Conservation (phyloP, 2,797 vertebrate genomes). For the Phoxinus dragarum region DNA sequence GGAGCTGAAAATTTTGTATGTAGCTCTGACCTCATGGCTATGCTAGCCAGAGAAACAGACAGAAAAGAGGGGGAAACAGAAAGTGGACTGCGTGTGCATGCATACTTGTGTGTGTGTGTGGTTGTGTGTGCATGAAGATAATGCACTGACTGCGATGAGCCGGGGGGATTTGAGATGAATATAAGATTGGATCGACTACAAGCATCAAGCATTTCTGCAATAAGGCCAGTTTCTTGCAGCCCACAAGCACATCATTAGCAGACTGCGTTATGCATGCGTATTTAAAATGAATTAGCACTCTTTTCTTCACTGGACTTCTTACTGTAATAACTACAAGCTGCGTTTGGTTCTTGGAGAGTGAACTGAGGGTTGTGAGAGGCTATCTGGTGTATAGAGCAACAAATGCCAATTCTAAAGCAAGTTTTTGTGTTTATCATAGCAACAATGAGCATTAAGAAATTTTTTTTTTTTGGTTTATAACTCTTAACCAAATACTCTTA, state of each 20-base stretch:
- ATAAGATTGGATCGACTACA: constrained; percentile 60
- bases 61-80: constrained; percentile 58
- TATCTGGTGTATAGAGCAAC: not conserved
- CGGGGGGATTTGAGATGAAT: constrained; percentile 66
- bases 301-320: constrained; percentile 21
- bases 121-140: constrained; percentile 57
- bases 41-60: constrained; percentile 68
- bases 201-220: constrained; percentile 63
- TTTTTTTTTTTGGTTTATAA: not conserved
- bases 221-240: constrained; percentile 43
- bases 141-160: constrained; percentile 55
- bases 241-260: constrained; percentile 55
- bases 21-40: constrained; percentile 75
- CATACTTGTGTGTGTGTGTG: constrained; percentile 39
- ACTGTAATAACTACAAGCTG: constrained; percentile 9
- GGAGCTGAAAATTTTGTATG: constrained; percentile 78
- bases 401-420: not conserved
- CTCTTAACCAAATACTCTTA: not conserved
- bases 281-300: constrained; percentile 32
- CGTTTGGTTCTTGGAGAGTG: not conserved
- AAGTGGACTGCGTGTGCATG: constrained; percentile 42
- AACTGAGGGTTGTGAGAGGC: not conserved
- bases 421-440: not conserved
- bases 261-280: not conserved
- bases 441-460: not conserved